Evolutionary conservation across 2,797 vertebrate species (phyloP).

Genomic region (Neomorphus geoffroyi): DNA sequence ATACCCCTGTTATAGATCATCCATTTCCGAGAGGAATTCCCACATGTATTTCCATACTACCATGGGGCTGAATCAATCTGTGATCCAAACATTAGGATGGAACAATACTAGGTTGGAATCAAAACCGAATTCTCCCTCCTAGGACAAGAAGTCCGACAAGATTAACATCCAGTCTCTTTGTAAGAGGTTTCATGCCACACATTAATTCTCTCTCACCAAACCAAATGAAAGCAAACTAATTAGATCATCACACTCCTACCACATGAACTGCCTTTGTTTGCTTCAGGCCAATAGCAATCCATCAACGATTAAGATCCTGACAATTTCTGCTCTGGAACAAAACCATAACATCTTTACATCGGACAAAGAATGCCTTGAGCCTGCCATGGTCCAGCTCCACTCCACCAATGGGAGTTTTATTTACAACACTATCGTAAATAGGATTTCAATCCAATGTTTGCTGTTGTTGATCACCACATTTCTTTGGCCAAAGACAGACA

Average conservation of each 20-base stretch:
- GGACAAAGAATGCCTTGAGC: background rate
- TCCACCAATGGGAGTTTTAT: background rate
- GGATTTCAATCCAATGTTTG: background rate
- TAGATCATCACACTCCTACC: slow-evolving; percentile 21
- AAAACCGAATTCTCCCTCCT: background rate
- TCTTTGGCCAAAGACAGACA: background rate
- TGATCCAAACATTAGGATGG: background rate
- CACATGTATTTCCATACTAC: background rate
- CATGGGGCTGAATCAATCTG: background rate
- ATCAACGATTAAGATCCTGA: slow-evolving; percentile 15
- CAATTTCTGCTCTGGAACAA: slow-evolving; percentile 13
- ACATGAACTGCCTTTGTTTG: slow-evolving; percentile 14
- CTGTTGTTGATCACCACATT: background rate
- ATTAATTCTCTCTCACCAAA: background rate
- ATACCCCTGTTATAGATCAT: background rate
- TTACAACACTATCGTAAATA: background rate
- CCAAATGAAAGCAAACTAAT: background rate
- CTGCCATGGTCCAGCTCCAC: background rate
- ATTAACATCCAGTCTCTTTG: background rate
- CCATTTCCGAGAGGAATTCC: background rate
- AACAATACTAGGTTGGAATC: background rate
- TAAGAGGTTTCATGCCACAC: background rate
- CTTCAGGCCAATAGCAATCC: slow-evolving; percentile 20
- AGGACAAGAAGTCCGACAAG: background rate
- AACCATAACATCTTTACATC: background rate